A percentile compares a stretch with the other conserved stretches of the same genome.
These are phyloP conservation scores for Gambelia wislizenii DNA, from an alignment of 2,797 vertebrate genomes.

Conservation along the genomic window DNA sequence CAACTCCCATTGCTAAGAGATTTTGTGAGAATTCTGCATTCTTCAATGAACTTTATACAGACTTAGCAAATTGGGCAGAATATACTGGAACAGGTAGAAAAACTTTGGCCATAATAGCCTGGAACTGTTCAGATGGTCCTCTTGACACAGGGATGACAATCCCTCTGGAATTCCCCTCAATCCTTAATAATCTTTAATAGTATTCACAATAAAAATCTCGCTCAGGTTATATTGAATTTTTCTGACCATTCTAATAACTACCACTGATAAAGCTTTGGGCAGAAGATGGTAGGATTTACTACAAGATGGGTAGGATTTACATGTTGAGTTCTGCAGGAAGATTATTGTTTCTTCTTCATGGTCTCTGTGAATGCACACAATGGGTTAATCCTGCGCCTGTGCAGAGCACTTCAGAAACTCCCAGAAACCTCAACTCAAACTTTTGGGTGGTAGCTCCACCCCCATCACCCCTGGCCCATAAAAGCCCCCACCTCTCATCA, in stretches of 20 bases:
- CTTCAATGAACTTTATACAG: neutral
- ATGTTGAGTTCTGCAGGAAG: neutral
- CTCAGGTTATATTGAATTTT: neutral
- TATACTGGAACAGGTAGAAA: neutral
- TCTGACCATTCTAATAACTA: too few species aligned
- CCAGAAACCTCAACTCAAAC: too few species aligned
- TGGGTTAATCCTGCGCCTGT: too few species aligned
- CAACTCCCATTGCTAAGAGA: neutral
- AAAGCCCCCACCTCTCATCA: too few species aligned
- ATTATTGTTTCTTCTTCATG: too few species aligned
- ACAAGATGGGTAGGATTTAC: neutral
- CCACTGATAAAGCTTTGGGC: neutral
- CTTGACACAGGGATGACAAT: neutral
- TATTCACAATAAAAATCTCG: neutral
- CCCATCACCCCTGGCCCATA: too few species aligned
- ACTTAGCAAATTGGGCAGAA: neutral
- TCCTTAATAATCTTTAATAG: neutral
- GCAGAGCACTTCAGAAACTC: too few species aligned
- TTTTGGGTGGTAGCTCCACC: too few species aligned
- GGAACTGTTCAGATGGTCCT: neutral
- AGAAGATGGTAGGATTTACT: neutral
- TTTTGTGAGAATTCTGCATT: neutral
- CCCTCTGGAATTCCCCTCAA: neutral
- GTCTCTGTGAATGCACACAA: too few species aligned
- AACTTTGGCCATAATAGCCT: neutral